Percentiles rank a stretch among this genome's conserved stretches.
These are phyloP conservation scores for Dasysyrphus albostriatus DNA, from an alignment of 2,888 invertebrate genomes.

Conservation along the genomic window DNA sequence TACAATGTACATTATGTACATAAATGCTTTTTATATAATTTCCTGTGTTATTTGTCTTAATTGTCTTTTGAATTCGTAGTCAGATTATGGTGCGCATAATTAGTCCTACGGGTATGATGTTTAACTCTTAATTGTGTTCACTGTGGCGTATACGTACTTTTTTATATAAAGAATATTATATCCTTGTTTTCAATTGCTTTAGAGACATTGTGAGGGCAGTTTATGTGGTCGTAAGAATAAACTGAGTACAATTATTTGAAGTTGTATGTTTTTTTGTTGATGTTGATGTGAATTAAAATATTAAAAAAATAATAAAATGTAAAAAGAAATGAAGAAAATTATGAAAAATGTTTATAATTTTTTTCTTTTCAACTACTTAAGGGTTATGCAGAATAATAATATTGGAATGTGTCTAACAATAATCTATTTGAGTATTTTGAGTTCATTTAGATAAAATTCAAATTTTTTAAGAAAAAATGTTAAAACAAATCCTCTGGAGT, in stretches of 20 bases:
- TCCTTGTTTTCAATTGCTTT: neutral
- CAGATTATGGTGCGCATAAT: neutral
- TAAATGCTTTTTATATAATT: neutral
- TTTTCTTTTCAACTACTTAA: too few species aligned
- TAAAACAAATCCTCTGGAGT: too few species aligned
- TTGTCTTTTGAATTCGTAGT: neutral
- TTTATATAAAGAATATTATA: neutral
- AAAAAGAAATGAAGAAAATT: too few species aligned
- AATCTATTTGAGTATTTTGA: too few species aligned
- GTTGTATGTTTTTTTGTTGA: neutral
- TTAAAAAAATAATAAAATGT: too few species aligned
- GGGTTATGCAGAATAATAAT: too few species aligned
- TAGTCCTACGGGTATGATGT: neutral
- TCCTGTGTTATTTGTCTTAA: slow-evolving; percentile 13
- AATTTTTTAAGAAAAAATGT: too few species aligned
- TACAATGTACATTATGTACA: neutral
- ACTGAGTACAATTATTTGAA: neutral
- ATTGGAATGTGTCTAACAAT: too few species aligned
- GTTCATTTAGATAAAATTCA: too few species aligned
- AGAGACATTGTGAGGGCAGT: neutral
- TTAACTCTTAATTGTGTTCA: slow-evolving; percentile 10
- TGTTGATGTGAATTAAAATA: neutral
- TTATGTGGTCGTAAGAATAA: neutral
- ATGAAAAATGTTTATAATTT: too few species aligned
- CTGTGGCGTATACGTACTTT: slow-evolving; percentile 56